Evolutionary conservation across 1,140 invertebrate species (phyloP).

Genomic region (Aphelenchoides avenae): DNA sequence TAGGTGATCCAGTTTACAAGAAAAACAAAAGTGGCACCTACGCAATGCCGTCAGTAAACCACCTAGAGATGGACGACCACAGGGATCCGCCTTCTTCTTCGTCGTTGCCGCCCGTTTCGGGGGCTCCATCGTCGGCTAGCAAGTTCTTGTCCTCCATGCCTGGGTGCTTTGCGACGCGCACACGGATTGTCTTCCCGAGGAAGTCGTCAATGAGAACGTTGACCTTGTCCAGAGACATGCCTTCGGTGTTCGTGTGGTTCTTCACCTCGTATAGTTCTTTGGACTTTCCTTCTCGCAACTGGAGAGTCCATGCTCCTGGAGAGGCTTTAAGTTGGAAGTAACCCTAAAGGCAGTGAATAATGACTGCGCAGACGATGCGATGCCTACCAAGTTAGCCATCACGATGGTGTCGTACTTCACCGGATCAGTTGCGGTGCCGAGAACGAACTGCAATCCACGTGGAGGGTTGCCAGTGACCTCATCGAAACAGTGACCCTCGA

Average conservation of each 20-base stretch:
- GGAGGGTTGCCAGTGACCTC: constrained; percentile 82
- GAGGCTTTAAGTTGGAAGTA: constrained; percentile 89
- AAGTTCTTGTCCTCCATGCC: constrained; percentile 50
- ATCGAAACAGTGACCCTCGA: constrained; percentile 93
- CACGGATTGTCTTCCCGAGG: constrained; percentile 47
- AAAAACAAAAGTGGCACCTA: constrained; percentile 6
- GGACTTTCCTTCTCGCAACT: constrained; percentile 80
- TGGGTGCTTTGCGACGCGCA: constrained; percentile 50
- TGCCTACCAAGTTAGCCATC: constrained; percentile 84
- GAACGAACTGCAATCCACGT: constrained; percentile 85
- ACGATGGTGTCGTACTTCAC: constrained; percentile 91
- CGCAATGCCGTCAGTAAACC: neutral
- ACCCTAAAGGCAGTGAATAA: constrained; percentile 63
- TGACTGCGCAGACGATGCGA: neutral
- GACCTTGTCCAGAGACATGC: constrained; percentile 13
- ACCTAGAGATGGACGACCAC: constrained; percentile 49
- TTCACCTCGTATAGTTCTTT: constrained; percentile 78
- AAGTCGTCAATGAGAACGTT: constrained; percentile 50
- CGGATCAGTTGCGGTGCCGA: constrained; percentile 77
- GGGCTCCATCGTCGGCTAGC: constrained; percentile 29
- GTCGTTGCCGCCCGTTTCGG: constrained; percentile 3
- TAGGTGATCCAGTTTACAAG: constrained; percentile 31
- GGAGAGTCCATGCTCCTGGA: constrained; percentile 86
- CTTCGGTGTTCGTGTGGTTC: constrained; percentile 54
- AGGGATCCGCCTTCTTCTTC: constrained; percentile 44